Base-by-base conservation (phyloP, 2,888 invertebrate species). In the Hetaerina titia region DNA sequence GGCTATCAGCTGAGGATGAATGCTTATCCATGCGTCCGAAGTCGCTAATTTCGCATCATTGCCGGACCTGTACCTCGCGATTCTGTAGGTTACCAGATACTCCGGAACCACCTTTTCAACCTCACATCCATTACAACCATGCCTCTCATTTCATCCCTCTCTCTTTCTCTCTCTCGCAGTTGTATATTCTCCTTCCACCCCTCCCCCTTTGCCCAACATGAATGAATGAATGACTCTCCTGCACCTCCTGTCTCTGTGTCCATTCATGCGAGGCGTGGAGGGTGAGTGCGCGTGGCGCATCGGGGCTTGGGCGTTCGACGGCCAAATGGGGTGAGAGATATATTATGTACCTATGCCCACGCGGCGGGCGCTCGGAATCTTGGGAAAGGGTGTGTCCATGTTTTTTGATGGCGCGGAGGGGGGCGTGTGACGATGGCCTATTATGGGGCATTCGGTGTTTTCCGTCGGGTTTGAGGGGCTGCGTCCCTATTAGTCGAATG, bases 171-270 rank as follows among this genome's bases (percentile, higher is more conserved):
- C 81, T 31, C 81, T 25, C 13, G 9, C 11, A 31, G 25, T 31
- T 25, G 11, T 31, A 13, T 6, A 8, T 9, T 8, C 15, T 8
- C n/a, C 8, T 69, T n/a, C 63, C 15, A 13, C 63, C 63, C 5
- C 63, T 5, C n/a, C 6, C n/a, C 69, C 69, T n/a, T n/a, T 22
- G 22, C 13, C 81, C 81, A 15, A 31, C 25, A 81, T 31, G 22
- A 31, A 81, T 81, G 81, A 81, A 81, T 81, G 81, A 81, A 81
- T 81, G 25, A 31, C 31, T 81, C 31, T 81, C 81, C 81, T n/a
- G n/a, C 69, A n/a, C 69, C 45, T 45, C 45, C 45, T n/a, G 31
- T 81, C 81, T 11, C 81, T 31, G 81, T 31, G 31, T 25, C 81
- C 81, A 81, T 81, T 81, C 81, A 81, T 81, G 13, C 69, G 69